Conservation (phyloP, 2,888 invertebrate genomes). For the Anarsia innoxiella region DNA sequence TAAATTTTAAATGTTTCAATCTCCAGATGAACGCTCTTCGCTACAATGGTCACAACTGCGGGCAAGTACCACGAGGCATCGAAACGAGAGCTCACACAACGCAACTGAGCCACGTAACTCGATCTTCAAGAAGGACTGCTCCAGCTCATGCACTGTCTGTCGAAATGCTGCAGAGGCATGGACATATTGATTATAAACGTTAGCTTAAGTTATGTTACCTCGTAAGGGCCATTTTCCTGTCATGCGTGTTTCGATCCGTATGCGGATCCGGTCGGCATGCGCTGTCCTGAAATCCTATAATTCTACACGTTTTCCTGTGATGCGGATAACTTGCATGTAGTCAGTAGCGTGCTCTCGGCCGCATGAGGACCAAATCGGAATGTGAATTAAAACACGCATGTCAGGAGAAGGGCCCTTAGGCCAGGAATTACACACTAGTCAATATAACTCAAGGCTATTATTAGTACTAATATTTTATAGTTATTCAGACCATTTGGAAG, state of each 20-base stretch:
- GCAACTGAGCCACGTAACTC: slow-evolving; percentile 57
- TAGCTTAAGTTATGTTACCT: no score
- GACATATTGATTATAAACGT: slow-evolving; percentile 55
- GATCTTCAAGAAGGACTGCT: slow-evolving; percentile 57
- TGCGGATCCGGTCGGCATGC: background rate
- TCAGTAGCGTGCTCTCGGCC: background rate
- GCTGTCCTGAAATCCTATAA: background rate
- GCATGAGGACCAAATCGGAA: background rate
- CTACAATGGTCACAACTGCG: slow-evolving; percentile 42
- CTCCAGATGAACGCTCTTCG: slow-evolving; percentile 57
- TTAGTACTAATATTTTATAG: no score
- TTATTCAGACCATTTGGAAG: no score
- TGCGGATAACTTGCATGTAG: background rate
- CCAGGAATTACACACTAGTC: no score
- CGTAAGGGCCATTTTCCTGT: background rate
- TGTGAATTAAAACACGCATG: background rate
- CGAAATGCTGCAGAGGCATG: slow-evolving; percentile 60
- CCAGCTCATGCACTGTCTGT: slow-evolving; percentile 57
- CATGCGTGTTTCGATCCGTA: background rate
- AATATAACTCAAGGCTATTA: no score
- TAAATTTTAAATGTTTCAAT: background rate
- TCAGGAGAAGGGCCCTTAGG: background rate
- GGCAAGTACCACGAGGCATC: slow-evolving; percentile 32
- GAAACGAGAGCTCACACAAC: slow-evolving; percentile 50
- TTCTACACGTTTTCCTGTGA: background rate